These are phyloP conservation scores for Coelopa frigida DNA, from an alignment of 1,140 invertebrate genomes.

Conservation along the genomic window DNA sequence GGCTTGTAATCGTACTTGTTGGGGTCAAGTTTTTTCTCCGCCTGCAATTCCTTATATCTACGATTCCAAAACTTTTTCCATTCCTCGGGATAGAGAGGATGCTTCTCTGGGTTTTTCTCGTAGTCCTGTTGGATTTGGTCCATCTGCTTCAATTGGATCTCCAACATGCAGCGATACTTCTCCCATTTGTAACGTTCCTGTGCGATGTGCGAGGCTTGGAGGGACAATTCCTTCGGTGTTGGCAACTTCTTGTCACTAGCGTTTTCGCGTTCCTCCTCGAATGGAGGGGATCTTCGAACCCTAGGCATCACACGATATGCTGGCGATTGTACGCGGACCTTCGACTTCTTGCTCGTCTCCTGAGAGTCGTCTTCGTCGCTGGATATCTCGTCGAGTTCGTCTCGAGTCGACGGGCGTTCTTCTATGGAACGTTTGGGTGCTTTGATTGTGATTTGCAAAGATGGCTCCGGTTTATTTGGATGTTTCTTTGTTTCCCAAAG, in stretches of 20 bases:
- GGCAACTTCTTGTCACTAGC: slow-evolving; percentile 20
- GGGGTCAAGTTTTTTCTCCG: slow-evolving; percentile 65
- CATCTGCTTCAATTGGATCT: slow-evolving; percentile 46
- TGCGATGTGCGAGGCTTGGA: slow-evolving; percentile 35
- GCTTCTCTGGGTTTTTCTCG: slow-evolving; percentile 77
- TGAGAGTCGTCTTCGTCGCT: slow-evolving; percentile 25
- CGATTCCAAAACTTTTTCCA: slow-evolving; percentile 82
- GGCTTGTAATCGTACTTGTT: slow-evolving; percentile 75
- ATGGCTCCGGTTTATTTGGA: slow-evolving; percentile 10
- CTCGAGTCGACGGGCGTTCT: slow-evolving; percentile 1
- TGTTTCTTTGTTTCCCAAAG: slow-evolving; percentile 1
- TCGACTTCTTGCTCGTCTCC: neutral
- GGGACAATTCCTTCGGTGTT: slow-evolving; percentile 36
- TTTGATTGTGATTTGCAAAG: slow-evolving; percentile 8
- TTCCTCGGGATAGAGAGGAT: slow-evolving; percentile 74
- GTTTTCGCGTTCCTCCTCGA: slow-evolving; percentile 6
- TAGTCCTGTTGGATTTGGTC: slow-evolving; percentile 59
- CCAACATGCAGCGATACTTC: slow-evolving; percentile 46
- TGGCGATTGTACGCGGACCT: slow-evolving; percentile 15
- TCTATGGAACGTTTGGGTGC: slow-evolving; percentile 8
- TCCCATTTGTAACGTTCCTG: slow-evolving; percentile 52
- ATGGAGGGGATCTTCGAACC: slow-evolving; percentile 24
- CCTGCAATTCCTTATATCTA: slow-evolving; percentile 71
- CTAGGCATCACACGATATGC: slow-evolving; percentile 18
- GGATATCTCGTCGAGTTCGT: slow-evolving; percentile 37